phyloP scores from a whole-genome alignment of 2,797 vertebrate species.

The Eulemur rubriventer region DNA sequence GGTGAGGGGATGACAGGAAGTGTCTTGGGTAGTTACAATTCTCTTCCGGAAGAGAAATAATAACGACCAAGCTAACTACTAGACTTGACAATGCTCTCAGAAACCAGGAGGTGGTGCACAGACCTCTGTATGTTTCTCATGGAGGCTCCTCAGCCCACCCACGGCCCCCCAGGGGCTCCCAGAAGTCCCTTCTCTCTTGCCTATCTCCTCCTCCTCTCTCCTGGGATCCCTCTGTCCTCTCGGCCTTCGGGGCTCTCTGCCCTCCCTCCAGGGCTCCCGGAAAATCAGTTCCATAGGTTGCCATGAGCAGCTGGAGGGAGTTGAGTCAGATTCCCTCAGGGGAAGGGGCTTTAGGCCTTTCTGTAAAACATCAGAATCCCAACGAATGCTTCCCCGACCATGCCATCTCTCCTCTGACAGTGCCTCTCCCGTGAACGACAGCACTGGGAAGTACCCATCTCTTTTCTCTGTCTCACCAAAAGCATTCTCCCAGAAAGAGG shows the following conservation, averaged over 20 bases:
- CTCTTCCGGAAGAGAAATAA: neutral
- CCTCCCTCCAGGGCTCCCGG: neutral
- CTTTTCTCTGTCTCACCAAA: neutral
- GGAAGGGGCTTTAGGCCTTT: neutral
- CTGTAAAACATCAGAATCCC: neutral
- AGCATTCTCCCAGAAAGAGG: neutral
- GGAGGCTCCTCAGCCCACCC: neutral
- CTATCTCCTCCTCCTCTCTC: neutral
- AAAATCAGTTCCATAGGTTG: neutral
- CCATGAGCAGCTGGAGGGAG: neutral
- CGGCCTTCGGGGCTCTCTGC: neutral
- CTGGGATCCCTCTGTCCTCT: neutral
- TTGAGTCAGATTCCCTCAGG: neutral
- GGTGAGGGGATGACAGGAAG: neutral
- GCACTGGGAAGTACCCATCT: neutral
- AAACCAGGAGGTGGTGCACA: neutral
- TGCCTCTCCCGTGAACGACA: neutral
- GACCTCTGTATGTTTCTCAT: neutral
- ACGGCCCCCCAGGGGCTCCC: neutral
- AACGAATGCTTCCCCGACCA: neutral
- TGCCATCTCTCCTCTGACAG: neutral
- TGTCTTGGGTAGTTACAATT: neutral
- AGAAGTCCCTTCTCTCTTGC: neutral
- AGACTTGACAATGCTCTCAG: neutral
- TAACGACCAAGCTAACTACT: neutral